These are phyloP conservation scores for Pandemis cinnamomeana DNA, from an alignment of 2,888 invertebrate species.

Conservation along the genomic window DNA sequence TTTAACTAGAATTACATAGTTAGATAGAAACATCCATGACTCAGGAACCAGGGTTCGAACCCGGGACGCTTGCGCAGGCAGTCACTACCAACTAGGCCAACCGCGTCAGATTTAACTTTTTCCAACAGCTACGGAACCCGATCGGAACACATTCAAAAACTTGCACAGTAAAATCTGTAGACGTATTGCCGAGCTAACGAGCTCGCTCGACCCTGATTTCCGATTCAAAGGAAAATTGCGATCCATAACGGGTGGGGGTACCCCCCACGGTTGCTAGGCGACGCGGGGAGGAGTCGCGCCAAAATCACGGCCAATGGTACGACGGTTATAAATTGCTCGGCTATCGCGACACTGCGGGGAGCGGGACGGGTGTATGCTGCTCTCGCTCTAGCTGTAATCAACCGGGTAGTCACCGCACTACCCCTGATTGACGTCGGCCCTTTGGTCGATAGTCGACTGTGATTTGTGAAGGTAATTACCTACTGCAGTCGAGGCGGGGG, in stretches of 20 bases:
- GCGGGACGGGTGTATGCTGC: constrained; percentile 60
- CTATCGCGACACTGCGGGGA: constrained; percentile 75
- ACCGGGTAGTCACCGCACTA: constrained; percentile 72
- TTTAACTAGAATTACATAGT: too few relatives aligned
- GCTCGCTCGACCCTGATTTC: constrained; percentile 82
- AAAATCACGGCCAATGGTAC: constrained; percentile 85
- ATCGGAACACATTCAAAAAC: constrained; percentile 69
- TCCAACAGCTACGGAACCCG: constrained; percentile 41
- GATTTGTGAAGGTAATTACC: constrained; percentile 72
- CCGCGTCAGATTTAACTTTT: background rate
- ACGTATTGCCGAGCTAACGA: constrained; percentile 81
- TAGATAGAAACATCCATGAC: too few relatives aligned
- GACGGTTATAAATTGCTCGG: constrained; percentile 85
- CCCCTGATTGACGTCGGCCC: constrained; percentile 82
- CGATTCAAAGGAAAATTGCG: constrained; percentile 86
- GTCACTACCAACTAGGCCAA: too few relatives aligned
- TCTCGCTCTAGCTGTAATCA: constrained; percentile 73
- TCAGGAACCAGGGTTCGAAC: too few relatives aligned
- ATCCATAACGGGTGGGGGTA: constrained; percentile 76
- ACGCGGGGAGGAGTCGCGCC: constrained; percentile 86
- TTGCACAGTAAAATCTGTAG: constrained; percentile 80
- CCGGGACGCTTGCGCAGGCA: too few relatives aligned
- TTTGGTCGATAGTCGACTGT: constrained; percentile 73
- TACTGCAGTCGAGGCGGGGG: constrained; percentile 45
- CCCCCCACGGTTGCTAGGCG: constrained; percentile 85